Percentiles rank a stretch among this genome's conserved stretches.
These are phyloP conservation scores for Ctenosaura bakeri DNA, from an alignment of 2,797 vertebrate genomes.

Conservation along the genomic window DNA sequence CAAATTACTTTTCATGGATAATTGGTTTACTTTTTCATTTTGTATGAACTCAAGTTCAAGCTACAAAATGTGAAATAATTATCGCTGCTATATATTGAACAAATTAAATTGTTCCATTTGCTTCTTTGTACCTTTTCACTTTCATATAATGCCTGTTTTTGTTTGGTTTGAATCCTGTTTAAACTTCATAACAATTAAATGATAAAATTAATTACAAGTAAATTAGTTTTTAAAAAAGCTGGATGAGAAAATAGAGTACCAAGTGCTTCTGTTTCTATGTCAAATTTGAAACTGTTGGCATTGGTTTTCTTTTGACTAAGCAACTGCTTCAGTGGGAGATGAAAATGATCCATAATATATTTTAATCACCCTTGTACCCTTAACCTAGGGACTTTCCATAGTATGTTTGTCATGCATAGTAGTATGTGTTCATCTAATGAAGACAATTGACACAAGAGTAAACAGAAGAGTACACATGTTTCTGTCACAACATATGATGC, in stretches of 20 bases:
- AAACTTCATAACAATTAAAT: constrained; percentile 68
- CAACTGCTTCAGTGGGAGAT: constrained; percentile 62
- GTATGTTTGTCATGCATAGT: constrained; percentile 9
- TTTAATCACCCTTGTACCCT: constrained; percentile 44
- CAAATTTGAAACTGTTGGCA: constrained; percentile 48
- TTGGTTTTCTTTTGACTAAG: constrained; percentile 40
- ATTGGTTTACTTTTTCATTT: constrained; percentile 43
- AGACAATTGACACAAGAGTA: background rate
- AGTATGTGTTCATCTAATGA: constrained; percentile 41
- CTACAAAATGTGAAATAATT: constrained; percentile 21
- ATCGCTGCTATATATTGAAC: background rate
- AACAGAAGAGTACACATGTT: constrained; percentile 31
- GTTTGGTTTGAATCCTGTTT: constrained; percentile 52
- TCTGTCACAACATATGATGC: constrained; percentile 7
- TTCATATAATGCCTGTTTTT: constrained; percentile 26
- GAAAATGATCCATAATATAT: constrained; percentile 45
- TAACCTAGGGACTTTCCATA: constrained; percentile 32
- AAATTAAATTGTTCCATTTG: constrained; percentile 19
- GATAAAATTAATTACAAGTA: constrained; percentile 73
- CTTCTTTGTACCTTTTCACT: constrained; percentile 36
- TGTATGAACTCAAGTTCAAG: constrained; percentile 43
- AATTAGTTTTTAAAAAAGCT: constrained; percentile 60
- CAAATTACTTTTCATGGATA: constrained; percentile 40
- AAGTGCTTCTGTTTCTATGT: constrained; percentile 51
- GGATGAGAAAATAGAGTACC: constrained; percentile 35